These are phyloP conservation scores for Nasonia longicornis DNA, from an alignment of 1,140 invertebrate genomes.

Conservation along the genomic window DNA sequence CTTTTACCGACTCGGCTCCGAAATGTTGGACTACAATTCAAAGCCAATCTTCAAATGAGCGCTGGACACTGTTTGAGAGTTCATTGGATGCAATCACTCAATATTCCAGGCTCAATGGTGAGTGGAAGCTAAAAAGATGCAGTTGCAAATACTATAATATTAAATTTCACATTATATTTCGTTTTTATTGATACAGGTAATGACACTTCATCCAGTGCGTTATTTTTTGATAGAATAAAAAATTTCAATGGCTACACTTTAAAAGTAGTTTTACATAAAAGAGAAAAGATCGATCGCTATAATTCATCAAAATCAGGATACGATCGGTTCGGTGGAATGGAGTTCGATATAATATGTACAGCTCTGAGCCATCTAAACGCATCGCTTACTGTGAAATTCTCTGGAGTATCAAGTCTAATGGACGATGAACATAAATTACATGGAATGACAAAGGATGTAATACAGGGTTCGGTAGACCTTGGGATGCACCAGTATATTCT, in stretches of 20 bases:
- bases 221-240: not conserved
- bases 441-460: not conserved
- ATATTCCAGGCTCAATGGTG: not conserved
- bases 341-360: not conserved
- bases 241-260: not conserved
- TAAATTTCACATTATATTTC: not conserved
- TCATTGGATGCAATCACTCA: not conserved
- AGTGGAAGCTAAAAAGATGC: not conserved
- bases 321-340: not conserved
- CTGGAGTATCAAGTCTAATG: too few relatives aligned
- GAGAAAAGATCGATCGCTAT: not conserved
- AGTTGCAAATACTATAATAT: not conserved
- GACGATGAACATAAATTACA: too few relatives aligned
- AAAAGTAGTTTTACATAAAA: not conserved
- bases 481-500: not conserved
- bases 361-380: not conserved
- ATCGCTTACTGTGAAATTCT: not conserved
- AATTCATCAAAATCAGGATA: not conserved
- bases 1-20: not conserved
- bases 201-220: not conserved
- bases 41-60: not conserved
- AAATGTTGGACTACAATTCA: not conserved
- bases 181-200: not conserved
- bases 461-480: not conserved
- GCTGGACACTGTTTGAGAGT: not conserved